These are phyloP conservation scores for Scomber colias DNA, from an alignment of 2,113 vertebrate species.

Conservation along the genomic window DNA sequence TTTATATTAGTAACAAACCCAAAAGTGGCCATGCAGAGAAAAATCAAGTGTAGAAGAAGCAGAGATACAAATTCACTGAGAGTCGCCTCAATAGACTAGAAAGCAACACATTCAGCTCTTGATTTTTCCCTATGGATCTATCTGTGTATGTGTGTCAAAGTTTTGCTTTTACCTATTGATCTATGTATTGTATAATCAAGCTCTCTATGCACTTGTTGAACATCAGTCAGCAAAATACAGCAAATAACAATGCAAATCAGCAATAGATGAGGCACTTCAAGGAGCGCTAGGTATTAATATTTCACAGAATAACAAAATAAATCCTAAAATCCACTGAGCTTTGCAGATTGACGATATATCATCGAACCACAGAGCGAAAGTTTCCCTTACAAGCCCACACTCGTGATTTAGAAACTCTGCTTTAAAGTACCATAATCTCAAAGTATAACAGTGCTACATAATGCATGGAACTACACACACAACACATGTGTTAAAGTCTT, in stretches of 20 bases:
- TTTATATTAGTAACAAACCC: background rate
- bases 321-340: constrained; percentile 2
- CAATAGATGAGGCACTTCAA: constrained; percentile 15
- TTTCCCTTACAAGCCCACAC: background rate
- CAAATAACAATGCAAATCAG: constrained; percentile 21
- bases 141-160: background rate
- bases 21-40: background rate
- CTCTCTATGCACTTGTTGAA: background rate
- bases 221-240: background rate
- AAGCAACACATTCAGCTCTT: constrained; percentile 9
- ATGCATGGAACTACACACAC: constrained; percentile 33
- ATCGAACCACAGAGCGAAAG: constrained; percentile 16
- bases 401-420: constrained; percentile 36
- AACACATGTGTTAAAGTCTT: constrained; percentile 21
- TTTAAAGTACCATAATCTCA: constrained; percentile 3
- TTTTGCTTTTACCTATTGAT: background rate
- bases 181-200: background rate
- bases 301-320: constrained; percentile 33
- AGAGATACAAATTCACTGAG: background rate
- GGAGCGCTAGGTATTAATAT: constrained; percentile 22
- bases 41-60: background rate
- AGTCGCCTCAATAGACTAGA: background rate
- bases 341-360: constrained; percentile 30
- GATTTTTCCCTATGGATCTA: background rate
- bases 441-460: constrained; percentile 24